phyloP scores from a whole-genome alignment of 1,140 invertebrate species.

The Trachymyrmex septentrionalis region DNA sequence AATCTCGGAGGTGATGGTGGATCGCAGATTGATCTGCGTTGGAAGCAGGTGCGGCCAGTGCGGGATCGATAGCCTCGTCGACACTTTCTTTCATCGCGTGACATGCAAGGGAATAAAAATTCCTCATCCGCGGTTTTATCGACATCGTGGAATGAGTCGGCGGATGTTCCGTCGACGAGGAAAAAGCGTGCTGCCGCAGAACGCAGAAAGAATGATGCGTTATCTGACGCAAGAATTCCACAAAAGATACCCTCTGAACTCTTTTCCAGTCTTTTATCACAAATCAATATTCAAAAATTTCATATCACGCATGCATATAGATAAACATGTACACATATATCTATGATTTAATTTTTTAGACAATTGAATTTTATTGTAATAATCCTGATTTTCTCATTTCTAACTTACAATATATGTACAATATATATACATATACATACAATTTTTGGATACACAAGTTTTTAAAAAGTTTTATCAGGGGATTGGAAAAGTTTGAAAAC shows the following conservation, averaged over 20 bases:
- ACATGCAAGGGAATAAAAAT: constrained; percentile 62
- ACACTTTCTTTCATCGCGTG: constrained; percentile 63
- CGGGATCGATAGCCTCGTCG: constrained; percentile 53
- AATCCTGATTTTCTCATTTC: neutral
- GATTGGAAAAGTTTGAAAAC: constrained; percentile 14
- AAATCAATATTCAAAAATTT: constrained; percentile 14
- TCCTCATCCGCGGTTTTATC: constrained; percentile 59
- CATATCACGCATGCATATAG: neutral
- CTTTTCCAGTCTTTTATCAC: neutral
- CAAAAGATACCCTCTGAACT: neutral
- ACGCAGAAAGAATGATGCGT: constrained; percentile 10
- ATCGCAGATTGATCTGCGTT: constrained; percentile 61
- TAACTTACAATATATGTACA: neutral
- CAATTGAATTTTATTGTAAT: neutral
- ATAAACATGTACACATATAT: neutral
- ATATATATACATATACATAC: too few species aligned
- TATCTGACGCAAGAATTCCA: neutral
- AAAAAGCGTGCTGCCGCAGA: constrained; percentile 20
- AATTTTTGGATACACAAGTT: neutral
- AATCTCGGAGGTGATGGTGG: constrained; percentile 14
- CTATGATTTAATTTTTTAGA: neutral
- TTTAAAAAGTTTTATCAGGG: constrained; percentile 5
- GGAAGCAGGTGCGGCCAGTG: constrained; percentile 40
- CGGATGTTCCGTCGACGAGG: constrained; percentile 24
- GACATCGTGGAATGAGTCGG: constrained; percentile 56